Evolutionary conservation across 2,888 invertebrate genomes (phyloP).

Genomic region (Clivina fossor): DNA sequence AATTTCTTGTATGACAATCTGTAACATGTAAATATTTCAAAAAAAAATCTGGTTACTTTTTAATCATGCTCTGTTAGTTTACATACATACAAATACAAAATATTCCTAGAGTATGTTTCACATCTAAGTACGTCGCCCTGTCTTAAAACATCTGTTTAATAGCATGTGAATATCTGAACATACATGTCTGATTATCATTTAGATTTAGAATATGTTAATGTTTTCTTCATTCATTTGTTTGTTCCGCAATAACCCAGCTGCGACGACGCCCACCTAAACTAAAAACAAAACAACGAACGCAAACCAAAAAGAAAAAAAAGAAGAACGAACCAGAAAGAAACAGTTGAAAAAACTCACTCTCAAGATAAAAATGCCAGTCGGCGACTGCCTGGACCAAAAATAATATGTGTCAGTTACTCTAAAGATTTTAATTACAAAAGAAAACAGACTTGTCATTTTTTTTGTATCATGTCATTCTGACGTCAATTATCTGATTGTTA

Average conservation of each 20-base stretch:
- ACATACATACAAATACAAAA: no score
- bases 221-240: constrained; percentile 11
- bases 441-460: no score
- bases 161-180: constrained; percentile 14
- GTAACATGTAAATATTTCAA: no score
- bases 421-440: background rate
- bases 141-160: constrained; percentile 19
- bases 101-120: no score
- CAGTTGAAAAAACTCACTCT: no score
- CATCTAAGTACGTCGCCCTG: no score
- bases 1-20: no score
- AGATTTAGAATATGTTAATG: constrained; percentile 24
- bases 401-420: constrained; percentile 10
- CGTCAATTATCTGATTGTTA: no score
- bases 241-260: background rate
- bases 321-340: background rate
- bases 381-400: constrained; percentile 2
- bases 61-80: no score
- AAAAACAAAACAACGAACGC: background rate
- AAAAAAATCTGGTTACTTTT: no score
- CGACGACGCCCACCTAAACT: constrained; percentile 8
- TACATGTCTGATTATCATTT: constrained; percentile 21
- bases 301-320: background rate
- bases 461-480: no score
- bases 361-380: no score